Base-by-base conservation (phyloP, 2,888 invertebrate genomes). In the Camptogramma bilineatum region DNA sequence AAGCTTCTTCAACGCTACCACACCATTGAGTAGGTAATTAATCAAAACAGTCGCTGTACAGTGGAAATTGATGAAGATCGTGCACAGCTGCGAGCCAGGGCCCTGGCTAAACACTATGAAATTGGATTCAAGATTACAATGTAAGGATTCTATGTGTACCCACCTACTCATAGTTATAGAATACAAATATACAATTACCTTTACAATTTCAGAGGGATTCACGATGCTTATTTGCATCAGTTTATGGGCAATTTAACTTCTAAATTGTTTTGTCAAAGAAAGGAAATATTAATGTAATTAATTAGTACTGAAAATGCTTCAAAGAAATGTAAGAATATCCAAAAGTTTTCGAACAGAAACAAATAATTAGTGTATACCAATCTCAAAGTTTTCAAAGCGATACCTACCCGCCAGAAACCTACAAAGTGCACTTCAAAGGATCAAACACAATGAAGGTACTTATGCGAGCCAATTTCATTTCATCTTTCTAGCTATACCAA, bases 21-120 rank as follows among this genome's bases (percentile, higher is more conserved):
- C 62, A 64, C 62, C 70, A 66, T 70, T 72, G 59, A 51, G 72
- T n/a, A n/a, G n/a, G n/a, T 79, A 77, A 82, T 83, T 82, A 82
- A 83, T 83, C 82, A 82, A 79, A 80, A 82, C 80, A 81, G 77
- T 73, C 72, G 19, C 68, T 60, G 71, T 69, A 68, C 72, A 66
- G 72, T 76, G 74, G 74, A 78, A 81, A 83, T 81, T 81, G 80
- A 81, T 77, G 80, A 73, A 82, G 77, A 78, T 72, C 70, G 73
- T 69, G 72, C 76, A 72, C 83, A 82, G 80, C 82, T 82, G 83
- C 58, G 55, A 50, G 54, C 42, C 10, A 28, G 66, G 65, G 72
- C 63, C 66, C 55, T 65, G 55, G 58, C 70, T 74, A 73, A 75
- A 76, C 75, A 77, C 74, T 74, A 74, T 76, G 72, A 79, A 81